A percentile compares a stretch with the other conserved stretches of the same genome.
phyloP scores from a whole-genome alignment of 2,113 vertebrate species.

The Brachirus orientalis region DNA sequence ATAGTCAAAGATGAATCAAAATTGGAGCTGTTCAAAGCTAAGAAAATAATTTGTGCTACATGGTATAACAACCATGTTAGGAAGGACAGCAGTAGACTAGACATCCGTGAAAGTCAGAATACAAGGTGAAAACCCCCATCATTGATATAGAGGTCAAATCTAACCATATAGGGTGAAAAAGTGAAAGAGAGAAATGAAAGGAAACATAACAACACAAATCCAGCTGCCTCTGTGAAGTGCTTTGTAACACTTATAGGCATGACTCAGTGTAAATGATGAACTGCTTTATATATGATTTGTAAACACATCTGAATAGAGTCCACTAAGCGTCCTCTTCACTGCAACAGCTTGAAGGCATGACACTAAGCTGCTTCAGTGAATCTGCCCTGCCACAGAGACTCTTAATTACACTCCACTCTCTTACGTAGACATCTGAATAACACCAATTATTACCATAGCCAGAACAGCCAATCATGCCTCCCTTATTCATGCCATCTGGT shows the following conservation, averaged over 20 bases:
- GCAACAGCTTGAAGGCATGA: neutral
- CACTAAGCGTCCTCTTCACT: neutral
- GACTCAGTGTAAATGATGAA: neutral
- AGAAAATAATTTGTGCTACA: neutral
- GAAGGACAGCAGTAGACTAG: neutral
- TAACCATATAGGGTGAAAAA: neutral
- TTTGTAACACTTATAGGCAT: too few relatives aligned
- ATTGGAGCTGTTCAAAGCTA: neutral
- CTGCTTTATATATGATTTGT: neutral
- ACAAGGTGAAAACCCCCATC: neutral
- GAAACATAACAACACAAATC: constrained; percentile 11
- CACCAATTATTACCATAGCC: constrained; percentile 26
- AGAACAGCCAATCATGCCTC: constrained; percentile 19
- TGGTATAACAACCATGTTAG: neutral
- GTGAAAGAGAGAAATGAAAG: neutral
- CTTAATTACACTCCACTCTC: constrained; percentile 30
- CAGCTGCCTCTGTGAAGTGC: neutral
- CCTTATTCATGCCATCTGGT: constrained; percentile 50
- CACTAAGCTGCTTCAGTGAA: constrained; percentile 22
- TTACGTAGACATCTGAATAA: constrained; percentile 31
- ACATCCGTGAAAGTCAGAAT: too few relatives aligned
- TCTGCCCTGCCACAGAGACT: neutral
- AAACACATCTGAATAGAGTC: neutral
- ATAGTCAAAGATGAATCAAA: neutral
- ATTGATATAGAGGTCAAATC: too few relatives aligned